Percentiles rank a stretch among this genome's conserved stretches.
These are phyloP conservation scores for Lochmaea capreae DNA, from an alignment of 2,888 invertebrate species.

Conservation along the genomic window DNA sequence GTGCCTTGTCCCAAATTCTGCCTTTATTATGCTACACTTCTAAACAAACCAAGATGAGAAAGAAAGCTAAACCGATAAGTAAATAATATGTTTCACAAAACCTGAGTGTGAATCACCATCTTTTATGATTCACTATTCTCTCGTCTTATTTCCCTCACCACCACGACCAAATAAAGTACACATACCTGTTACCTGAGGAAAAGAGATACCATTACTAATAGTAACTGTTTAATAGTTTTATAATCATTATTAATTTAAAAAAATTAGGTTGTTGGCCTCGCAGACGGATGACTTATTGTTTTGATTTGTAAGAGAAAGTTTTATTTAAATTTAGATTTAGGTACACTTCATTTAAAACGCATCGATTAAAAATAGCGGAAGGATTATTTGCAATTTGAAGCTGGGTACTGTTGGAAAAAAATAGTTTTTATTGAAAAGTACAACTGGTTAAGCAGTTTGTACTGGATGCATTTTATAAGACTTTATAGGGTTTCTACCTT, in stretches of 20 bases:
- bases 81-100: conserved; percentile 9
- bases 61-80: conserved; percentile 11
- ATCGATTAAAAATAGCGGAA: background rate
- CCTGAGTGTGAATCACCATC: conserved; percentile 15
- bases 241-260: conserved; percentile 13
- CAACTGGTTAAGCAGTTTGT: no score
- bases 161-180: background rate
- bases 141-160: conserved; percentile 6
- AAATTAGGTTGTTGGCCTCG: conserved; percentile 15
- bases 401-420: background rate
- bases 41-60: conserved; percentile 1
- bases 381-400: no score
- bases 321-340: background rate
- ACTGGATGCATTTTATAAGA: no score
- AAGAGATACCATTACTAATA: conserved; percentile 14
- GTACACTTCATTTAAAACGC: background rate
- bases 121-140: conserved; percentile 9
- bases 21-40: background rate
- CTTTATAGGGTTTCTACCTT: no score
- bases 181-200: conserved; percentile 2
- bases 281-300: conserved; percentile 6
- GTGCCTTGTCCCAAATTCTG: background rate
- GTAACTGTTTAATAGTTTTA: conserved; percentile 12
- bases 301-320: conserved; percentile 6
- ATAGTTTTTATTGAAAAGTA: no score